phyloP scores from a whole-genome alignment of 2,888 invertebrate genomes.

The Dusona sp. region DNA sequence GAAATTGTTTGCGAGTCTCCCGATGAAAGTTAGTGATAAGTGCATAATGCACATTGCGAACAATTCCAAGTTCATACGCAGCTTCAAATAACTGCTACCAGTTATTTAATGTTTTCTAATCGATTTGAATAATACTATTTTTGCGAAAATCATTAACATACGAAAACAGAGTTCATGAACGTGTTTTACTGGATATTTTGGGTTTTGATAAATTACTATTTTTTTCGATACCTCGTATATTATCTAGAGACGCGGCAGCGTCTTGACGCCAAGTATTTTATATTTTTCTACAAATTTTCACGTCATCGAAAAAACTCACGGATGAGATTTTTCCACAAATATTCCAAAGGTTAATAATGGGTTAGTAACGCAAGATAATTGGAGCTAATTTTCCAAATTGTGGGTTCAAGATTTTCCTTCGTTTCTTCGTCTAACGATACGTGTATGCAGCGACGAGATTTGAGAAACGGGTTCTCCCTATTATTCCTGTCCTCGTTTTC shows the following conservation, averaged over 20 bases:
- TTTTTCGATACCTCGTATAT: not conserved
- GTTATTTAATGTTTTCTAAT: no score
- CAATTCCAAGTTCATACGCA: not conserved
- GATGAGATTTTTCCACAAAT: not conserved
- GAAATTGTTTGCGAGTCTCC: not conserved
- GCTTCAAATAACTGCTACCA: no score
- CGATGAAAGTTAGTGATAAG: not conserved
- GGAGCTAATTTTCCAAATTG: constrained; percentile 65
- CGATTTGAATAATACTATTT: no score
- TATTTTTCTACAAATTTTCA: not conserved
- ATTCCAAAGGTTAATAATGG: constrained; percentile 37
- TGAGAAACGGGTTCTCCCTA: constrained; percentile 59
- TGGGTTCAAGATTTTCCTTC: constrained; percentile 52
- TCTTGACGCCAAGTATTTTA: no score
- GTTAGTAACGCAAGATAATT: constrained; percentile 50
- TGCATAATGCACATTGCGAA: not conserved
- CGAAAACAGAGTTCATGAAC: not conserved
- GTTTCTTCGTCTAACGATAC: constrained; percentile 46
- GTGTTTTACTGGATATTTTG: not conserved
- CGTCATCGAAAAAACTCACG: not conserved
- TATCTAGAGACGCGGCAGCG: no score
- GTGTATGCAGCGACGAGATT: constrained; percentile 3
- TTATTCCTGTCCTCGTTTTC: constrained; percentile 46
- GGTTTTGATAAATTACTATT: not conserved
- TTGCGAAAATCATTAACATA: not conserved